Conservation (phyloP, 2,888 invertebrate species). For the Lithophane leautieri region DNA sequence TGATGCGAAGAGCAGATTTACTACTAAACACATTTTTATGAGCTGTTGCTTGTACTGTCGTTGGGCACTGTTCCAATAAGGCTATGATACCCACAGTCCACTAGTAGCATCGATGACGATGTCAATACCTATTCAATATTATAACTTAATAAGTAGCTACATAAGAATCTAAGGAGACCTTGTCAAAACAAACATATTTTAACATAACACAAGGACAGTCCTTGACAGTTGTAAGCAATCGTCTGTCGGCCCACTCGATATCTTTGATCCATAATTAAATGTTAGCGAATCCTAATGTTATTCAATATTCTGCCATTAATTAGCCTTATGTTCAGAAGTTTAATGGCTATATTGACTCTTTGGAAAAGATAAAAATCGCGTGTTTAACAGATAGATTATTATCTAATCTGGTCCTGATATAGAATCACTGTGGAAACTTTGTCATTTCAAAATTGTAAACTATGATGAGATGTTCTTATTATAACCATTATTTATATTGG, state of each 20-base stretch:
- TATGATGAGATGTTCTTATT: not conserved
- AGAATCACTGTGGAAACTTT: slow-evolving; percentile 6
- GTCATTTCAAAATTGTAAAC: not conserved
- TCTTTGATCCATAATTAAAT: slow-evolving; percentile 37
- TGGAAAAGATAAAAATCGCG: slow-evolving; percentile 20
- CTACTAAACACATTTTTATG: not conserved
- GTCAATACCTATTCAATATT: not conserved
- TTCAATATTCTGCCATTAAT: slow-evolving; percentile 33
- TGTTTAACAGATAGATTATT: slow-evolving; percentile 5
- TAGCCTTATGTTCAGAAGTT: slow-evolving; percentile 29
- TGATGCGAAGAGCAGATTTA: slow-evolving; percentile 37
- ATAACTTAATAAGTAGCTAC: slow-evolving; percentile 22
- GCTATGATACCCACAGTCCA: not conserved
- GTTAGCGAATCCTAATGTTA: slow-evolving; percentile 31
- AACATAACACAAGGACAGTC: slow-evolving; percentile 25
- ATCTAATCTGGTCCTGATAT: slow-evolving; percentile 22
- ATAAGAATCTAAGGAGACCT: slow-evolving; percentile 6
- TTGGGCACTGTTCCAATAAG: not conserved
- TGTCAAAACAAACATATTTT: slow-evolving; percentile 42
- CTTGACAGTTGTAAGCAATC: slow-evolving; percentile 25
- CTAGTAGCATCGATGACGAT: not conserved
- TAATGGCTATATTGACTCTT: slow-evolving; percentile 24
- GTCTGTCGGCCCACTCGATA: slow-evolving; percentile 33
- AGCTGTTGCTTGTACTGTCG: not conserved
- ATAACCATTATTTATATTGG: not conserved